Evolutionary conservation across 2,797 vertebrate species (phyloP).

Genomic region (Eutrigla gurnardus): DNA sequence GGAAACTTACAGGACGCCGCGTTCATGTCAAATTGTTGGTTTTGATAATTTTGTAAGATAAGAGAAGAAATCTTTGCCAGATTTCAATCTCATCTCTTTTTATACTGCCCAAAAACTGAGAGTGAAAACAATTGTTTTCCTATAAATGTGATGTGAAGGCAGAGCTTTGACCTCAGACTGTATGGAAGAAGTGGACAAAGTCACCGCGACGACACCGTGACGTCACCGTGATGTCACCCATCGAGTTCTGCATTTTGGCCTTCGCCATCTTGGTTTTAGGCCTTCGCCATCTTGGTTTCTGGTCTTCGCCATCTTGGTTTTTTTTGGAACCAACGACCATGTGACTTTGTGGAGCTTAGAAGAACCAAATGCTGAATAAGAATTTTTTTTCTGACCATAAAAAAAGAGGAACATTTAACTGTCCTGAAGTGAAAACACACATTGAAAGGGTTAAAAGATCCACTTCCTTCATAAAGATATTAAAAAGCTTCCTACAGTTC

Average conservation of each 20-base stretch:
- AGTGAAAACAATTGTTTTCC: background rate
- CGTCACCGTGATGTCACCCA: background rate
- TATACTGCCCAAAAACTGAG: background rate
- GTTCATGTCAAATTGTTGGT: slow-evolving; percentile 18
- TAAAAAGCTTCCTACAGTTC: background rate
- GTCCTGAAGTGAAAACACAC: background rate
- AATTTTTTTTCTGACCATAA: no score
- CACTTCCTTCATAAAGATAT: background rate
- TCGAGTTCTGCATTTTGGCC: background rate
- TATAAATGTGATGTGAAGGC: background rate
- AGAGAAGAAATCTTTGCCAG: background rate
- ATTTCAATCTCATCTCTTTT: slow-evolving; percentile 8
- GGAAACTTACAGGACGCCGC: slow-evolving; percentile 27
- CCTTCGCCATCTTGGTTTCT: background rate
- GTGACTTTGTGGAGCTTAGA: background rate
- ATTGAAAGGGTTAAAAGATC: background rate
- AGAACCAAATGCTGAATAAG: background rate
- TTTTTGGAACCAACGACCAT: background rate
- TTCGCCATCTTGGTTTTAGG: background rate
- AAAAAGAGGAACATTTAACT: background rate
- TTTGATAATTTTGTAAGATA: slow-evolving; percentile 19
- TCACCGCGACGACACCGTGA: background rate
- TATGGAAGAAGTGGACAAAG: background rate
- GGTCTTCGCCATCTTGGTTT: background rate
- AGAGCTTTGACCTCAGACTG: background rate